These are phyloP conservation scores for human DNA, from an alignment of 2,113 vertebrate genomes.

Conservation along the genomic window DNA sequence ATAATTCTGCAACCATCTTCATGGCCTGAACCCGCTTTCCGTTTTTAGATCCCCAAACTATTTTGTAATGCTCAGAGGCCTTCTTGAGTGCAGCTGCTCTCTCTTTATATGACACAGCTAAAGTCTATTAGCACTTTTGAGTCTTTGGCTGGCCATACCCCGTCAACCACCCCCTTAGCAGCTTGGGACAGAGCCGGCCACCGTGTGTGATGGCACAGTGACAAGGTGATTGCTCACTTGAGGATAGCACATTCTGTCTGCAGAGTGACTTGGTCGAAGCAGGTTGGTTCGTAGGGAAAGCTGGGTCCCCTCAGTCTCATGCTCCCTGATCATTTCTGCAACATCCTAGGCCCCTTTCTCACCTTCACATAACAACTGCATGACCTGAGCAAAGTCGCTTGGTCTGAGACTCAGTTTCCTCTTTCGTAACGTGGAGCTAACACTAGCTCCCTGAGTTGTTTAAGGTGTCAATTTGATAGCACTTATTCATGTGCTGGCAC, in stretches of 20 bases:
- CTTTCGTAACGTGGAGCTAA: neutral
- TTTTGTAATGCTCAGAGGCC: neutral
- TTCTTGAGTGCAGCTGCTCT: neutral
- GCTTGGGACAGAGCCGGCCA: neutral
- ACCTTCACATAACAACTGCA: neutral
- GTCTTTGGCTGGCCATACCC: neutral
- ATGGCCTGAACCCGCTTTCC: neutral
- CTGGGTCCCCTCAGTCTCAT: neutral
- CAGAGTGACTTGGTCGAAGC: fast-evolving
- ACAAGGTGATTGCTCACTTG: neutral
- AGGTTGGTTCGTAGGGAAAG: neutral
- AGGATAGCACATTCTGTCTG: neutral
- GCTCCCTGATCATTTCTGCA: neutral
- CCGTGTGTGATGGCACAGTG: fast-evolving
- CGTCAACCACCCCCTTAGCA: neutral
- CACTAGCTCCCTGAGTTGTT: fast-evolving
- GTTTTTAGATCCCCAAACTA: neutral
- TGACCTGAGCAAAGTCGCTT: too few relatives aligned
- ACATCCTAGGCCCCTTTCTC: too few relatives aligned
- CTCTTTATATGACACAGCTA: neutral
- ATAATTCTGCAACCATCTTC: neutral
- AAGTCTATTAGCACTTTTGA: neutral
- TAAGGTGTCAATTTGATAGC: neutral
- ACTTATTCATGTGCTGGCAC: fast-evolving
- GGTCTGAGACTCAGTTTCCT: neutral